Base-by-base conservation (phyloP, 1,140 invertebrate species). In the Drosophila fuyamai region DNA sequence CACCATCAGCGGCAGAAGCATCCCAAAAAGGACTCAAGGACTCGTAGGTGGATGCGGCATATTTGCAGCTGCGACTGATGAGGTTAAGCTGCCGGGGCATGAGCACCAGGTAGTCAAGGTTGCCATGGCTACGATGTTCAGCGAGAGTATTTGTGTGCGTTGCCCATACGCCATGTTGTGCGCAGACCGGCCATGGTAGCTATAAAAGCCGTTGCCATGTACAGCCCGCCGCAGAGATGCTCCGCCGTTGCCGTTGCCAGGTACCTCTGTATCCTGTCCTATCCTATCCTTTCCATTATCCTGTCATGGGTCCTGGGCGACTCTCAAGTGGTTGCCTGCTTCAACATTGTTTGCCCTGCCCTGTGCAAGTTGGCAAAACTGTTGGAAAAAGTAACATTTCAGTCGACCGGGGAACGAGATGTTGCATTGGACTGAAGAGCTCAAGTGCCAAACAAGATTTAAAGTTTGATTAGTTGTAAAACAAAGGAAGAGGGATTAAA, bases 161-260 rank as follows among this genome's bases (percentile, higher is more conserved):
- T 88, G 76, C 84, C 77, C 81, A 89, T 88, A 83, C 83, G 84
- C 84, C 84, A 84, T 71, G 84, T 89, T 84, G 76, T 89, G 84
- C 84, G 83, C 83, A 89, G 80, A 66, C 41, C 50, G 43, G 76
- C 79, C 73, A 79, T 55, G 58, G 47, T 51, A 56, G 60, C 68
- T 89, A 89, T 89, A 89, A 89, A 89, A 89, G 85, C 76, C 80
- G 85, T 85, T 84, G 77, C 77, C 84, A 84, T 62, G 85, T 76
- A 89, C 77, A 72, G 74, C 70, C 73, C 50, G 70, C 51, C 77
- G 55, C 68, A 73, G 62, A 76, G 72, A 76, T 76, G 73, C 36
- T 43, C 36, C 40, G 67, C 67, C 55, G 29, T 23, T 73, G 67
- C 35, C 79, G 80, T 81, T 84, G 84, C 74, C 80, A 84, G 73